A percentile compares a stretch with the other conserved stretches of the same genome.
Evolutionary conservation across 1,140 invertebrate species (phyloP).

Genomic region (Bathynomus jamesi): DNA sequence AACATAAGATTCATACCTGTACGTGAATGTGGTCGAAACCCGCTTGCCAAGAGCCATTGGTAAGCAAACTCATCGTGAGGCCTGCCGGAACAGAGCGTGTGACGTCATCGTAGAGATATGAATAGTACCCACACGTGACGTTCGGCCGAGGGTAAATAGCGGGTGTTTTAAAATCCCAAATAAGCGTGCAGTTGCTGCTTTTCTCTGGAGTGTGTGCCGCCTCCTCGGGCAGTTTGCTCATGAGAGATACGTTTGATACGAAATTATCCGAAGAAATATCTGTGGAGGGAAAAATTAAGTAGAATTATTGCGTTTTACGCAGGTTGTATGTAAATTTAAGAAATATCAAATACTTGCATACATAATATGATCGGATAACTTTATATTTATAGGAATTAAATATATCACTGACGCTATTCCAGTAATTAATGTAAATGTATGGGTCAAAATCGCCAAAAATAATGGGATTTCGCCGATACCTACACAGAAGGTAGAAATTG

Average conservation of each 20-base stretch:
- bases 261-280: neutral
- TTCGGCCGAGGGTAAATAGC: neutral
- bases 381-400: no score
- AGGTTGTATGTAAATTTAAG: no score
- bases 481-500: no score
- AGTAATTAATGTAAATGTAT: no score
- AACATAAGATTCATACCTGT: no score
- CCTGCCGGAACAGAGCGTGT: neutral
- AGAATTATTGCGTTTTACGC: no score
- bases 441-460: no score
- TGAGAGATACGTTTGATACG: neutral
- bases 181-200: neutral
- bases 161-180: neutral
- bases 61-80: neutral
- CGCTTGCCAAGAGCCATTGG: neutral
- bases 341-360: no score
- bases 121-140: neutral
- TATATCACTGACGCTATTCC: no score
- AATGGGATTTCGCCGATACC: no score
- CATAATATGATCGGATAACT: no score
- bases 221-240: neutral
- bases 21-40: neutral
- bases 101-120: conserved; percentile 1
- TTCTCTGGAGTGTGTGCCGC: neutral
- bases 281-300: no score